Evolutionary conservation across 2,888 invertebrate genomes (phyloP).

Genomic region (Seira musarum): DNA sequence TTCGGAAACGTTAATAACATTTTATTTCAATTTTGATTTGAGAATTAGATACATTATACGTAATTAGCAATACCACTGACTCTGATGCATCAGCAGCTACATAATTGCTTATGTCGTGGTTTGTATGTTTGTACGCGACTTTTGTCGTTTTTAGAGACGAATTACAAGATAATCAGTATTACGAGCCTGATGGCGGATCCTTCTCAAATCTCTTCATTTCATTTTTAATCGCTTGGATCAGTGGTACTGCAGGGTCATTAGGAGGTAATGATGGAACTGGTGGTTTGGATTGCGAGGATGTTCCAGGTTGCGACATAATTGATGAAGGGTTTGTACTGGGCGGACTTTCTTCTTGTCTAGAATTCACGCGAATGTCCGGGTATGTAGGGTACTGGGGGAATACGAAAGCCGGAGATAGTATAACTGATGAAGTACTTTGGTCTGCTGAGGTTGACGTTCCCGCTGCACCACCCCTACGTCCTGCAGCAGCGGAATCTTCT

Average conservation of each 20-base stretch:
- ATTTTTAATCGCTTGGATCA: constrained; percentile 88
- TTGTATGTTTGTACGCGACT: too few species aligned
- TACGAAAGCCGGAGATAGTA: constrained; percentile 55
- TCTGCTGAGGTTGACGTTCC: not conserved
- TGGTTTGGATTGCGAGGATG: constrained; percentile 19
- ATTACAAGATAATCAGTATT: not conserved
- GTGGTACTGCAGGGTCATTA: constrained; percentile 83
- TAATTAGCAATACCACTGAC: too few species aligned
- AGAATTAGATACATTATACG: too few species aligned
- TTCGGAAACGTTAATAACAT: too few species aligned
- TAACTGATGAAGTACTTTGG: constrained; percentile 26
- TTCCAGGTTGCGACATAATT: constrained; percentile 9
- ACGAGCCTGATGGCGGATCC: constrained; percentile 21
- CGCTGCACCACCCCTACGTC: not conserved
- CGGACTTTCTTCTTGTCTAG: constrained; percentile 26
- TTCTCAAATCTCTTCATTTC: constrained; percentile 74
- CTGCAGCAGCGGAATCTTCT: constrained; percentile 8
- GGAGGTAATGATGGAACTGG: constrained; percentile 72
- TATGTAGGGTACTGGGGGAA: constrained; percentile 68
- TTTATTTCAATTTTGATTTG: too few species aligned
- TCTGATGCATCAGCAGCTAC: too few species aligned
- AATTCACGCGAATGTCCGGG: constrained; percentile 64
- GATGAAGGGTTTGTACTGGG: constrained; percentile 22
- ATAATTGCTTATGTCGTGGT: too few species aligned
- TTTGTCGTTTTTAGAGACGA: too few species aligned